phyloP scores from a whole-genome alignment of 2,888 invertebrate genomes.

The Atethmia centrago region DNA sequence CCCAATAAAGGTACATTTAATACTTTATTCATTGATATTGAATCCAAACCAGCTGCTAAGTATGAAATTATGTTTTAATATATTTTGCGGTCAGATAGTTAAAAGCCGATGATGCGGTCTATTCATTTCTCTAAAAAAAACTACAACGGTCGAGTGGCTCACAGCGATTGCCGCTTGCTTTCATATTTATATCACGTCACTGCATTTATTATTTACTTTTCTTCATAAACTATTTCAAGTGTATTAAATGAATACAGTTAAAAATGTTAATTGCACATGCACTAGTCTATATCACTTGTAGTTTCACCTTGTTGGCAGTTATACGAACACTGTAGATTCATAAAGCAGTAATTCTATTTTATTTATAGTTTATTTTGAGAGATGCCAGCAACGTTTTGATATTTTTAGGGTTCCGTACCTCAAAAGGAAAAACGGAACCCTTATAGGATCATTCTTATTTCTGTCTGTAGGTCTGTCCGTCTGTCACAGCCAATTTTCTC shows the following conservation, averaged over 20 bases:
- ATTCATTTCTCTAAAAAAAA: constrained; percentile 42
- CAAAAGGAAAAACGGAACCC: no score
- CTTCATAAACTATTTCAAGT: constrained; percentile 43
- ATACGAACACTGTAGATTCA: constrained; percentile 11
- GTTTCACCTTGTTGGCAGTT: constrained; percentile 25
- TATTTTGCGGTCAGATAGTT: constrained; percentile 39
- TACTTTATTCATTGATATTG: neutral
- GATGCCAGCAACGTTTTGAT: no score
- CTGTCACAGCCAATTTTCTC: no score
- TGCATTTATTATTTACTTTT: constrained; percentile 54
- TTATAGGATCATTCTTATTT: no score
- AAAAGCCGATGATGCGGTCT: constrained; percentile 51
- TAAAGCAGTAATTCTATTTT: neutral
- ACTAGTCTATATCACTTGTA: constrained; percentile 34
- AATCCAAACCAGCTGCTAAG: constrained; percentile 4
- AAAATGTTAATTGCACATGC: constrained; percentile 25
- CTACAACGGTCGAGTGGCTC: constrained; percentile 44
- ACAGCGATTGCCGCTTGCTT: constrained; percentile 44
- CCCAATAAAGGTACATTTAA: no score
- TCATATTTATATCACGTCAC: constrained; percentile 53
- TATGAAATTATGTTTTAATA: constrained; percentile 19
- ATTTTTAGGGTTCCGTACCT: no score
- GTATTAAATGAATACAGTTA: constrained; percentile 30
- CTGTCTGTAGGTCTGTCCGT: no score
- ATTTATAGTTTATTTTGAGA: no score